Evolutionary conservation across 2,113 vertebrate genomes (phyloP).

Genomic region (Heterotilapia buettikoferi): DNA sequence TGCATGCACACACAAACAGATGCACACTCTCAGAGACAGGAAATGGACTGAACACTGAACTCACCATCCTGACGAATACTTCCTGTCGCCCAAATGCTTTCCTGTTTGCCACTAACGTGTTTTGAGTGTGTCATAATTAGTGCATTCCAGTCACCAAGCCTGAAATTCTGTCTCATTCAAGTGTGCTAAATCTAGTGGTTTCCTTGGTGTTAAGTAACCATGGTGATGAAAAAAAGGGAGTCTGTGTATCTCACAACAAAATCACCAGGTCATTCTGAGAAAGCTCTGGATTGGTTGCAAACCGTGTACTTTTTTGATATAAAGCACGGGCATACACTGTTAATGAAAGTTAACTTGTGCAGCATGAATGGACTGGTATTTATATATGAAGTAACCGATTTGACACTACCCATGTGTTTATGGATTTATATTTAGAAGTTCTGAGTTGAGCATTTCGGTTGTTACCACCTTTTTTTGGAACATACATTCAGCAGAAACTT

Average conservation of each 20-base stretch:
- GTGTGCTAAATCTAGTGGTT: background rate
- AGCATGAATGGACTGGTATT: background rate
- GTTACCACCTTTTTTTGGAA: background rate
- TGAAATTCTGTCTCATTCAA: background rate
- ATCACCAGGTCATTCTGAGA: background rate
- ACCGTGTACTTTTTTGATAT: background rate
- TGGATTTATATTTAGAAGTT: background rate
- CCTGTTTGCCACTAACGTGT: slow-evolving; percentile 41
- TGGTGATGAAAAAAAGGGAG: background rate
- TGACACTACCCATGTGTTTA: background rate
- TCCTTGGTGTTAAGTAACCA: background rate
- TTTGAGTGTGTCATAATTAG: background rate
- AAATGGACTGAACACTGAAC: slow-evolving; percentile 19
- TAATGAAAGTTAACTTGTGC: accelerated
- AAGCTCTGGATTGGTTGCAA: background rate
- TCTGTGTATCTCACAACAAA: background rate
- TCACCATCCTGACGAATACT: slow-evolving; percentile 37
- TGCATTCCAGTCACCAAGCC: background rate
- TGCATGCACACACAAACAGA: background rate
- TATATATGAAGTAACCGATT: background rate
- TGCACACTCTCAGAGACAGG: background rate
- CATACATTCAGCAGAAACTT: background rate
- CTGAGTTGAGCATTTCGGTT: background rate
- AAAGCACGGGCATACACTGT: accelerated
- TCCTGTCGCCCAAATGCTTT: slow-evolving; percentile 43